Evolutionary conservation across 2,888 invertebrate species (phyloP).

Genomic region (Hirtodrosophila duncani): DNA sequence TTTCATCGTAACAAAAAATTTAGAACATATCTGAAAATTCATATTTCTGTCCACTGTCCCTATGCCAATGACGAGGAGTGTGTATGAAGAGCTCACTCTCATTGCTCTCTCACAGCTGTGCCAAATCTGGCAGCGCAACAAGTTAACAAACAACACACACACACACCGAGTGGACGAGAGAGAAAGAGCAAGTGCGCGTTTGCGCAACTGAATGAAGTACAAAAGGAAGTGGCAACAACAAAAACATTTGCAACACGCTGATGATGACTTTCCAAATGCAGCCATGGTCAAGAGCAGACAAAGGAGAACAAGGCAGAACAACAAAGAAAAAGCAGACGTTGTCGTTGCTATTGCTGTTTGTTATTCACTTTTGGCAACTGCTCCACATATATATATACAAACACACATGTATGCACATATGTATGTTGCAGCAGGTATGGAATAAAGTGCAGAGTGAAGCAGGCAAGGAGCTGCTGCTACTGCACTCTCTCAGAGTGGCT

Average conservation of each 20-base stretch:
- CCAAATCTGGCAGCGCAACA: conserved; percentile 45
- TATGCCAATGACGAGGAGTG: too few relatives aligned
- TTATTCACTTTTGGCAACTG: conserved; percentile 36
- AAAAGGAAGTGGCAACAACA: conserved; percentile 36
- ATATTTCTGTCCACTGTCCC: too few relatives aligned
- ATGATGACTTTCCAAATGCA: conserved; percentile 17
- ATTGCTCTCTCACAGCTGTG: not conserved
- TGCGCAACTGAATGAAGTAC: conserved; percentile 60
- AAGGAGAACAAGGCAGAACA: conserved; percentile 54
- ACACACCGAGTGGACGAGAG: conserved; percentile 1
- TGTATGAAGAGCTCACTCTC: too few relatives aligned
- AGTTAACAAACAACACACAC: conserved; percentile 27
- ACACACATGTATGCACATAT: too few relatives aligned
- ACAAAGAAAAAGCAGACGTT: conserved; percentile 40
- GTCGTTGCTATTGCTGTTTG: conserved; percentile 12
- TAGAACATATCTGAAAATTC: too few relatives aligned
- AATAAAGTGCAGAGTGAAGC: too few relatives aligned
- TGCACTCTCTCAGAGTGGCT: conserved; percentile 28
- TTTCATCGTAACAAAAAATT: too few relatives aligned
- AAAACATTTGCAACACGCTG: too few relatives aligned
- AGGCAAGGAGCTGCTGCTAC: conserved; percentile 18
- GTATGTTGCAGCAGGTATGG: too few relatives aligned
- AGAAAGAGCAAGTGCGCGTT: conserved; percentile 33
- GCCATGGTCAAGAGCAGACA: conserved; percentile 23
- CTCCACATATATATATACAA: too few relatives aligned